Evolutionary conservation across 2,113 vertebrate genomes (phyloP).

Genomic region (Gambusia holbrooki): DNA sequence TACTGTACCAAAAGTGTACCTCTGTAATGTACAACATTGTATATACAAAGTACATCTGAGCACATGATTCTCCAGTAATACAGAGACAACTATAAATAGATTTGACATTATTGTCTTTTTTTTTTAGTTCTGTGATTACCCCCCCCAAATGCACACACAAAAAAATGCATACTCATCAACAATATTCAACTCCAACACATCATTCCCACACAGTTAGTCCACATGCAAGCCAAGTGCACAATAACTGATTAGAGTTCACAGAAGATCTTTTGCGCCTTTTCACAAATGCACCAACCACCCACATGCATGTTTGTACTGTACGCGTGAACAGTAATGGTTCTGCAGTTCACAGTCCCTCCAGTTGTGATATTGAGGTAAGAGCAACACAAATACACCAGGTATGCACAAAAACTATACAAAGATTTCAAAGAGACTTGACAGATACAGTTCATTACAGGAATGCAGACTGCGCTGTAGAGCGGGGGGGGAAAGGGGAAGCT

Average conservation of each 20-base stretch:
- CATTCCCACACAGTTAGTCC: constrained; percentile 76
- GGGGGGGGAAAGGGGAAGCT: not conserved
- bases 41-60: constrained; percentile 93
- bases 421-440: constrained; percentile 40
- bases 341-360: constrained; percentile 70
- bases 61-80: constrained; percentile 88
- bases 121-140: constrained; percentile 73
- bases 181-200: constrained; percentile 75
- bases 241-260: constrained; percentile 70
- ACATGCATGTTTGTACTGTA: constrained; percentile 49
- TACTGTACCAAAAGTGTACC: constrained; percentile 91
- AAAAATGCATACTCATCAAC: constrained; percentile 81
- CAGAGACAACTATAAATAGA: constrained; percentile 87
- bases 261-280: constrained; percentile 47
- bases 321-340: constrained; percentile 43
- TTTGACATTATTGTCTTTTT: constrained; percentile 79
- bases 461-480: constrained; percentile 48
- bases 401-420: constrained; percentile 64
- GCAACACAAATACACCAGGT: constrained; percentile 69
- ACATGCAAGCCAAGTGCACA: constrained; percentile 79
- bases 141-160: constrained; percentile 65
- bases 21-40: constrained; percentile 93
- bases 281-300: constrained; percentile 65
- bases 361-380: constrained; percentile 80
- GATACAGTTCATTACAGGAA: constrained; percentile 53